A percentile compares a stretch with the other conserved stretches of the same genome.
Conservation (phyloP, 2,797 vertebrate species). For the Dendrocincla tyrannina region DNA sequence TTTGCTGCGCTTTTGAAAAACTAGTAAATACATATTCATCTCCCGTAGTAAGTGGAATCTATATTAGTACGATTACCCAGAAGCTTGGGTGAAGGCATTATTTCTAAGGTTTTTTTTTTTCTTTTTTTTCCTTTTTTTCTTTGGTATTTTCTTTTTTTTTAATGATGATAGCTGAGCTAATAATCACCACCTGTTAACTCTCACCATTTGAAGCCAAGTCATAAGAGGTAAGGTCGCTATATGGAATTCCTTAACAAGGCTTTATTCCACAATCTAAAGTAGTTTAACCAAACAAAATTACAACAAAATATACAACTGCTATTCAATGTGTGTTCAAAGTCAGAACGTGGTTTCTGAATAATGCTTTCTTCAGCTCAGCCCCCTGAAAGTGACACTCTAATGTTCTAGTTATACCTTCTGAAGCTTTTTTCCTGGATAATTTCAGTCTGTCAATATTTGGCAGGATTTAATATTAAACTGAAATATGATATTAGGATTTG, state of each 20-base stretch:
- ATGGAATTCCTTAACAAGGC: not conserved
- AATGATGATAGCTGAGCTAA: not conserved
- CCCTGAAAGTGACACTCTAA: not conserved
- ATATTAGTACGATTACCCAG: not conserved
- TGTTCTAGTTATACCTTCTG: not conserved
- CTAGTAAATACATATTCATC: conserved; percentile 40
- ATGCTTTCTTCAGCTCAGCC: not conserved
- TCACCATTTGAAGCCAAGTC: not conserved
- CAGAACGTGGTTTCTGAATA: not conserved
- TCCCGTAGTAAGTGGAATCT: conserved; percentile 13
- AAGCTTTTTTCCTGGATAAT: not conserved
- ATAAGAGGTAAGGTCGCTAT: not conserved
- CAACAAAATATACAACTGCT: not conserved
- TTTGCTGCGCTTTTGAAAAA: conserved; percentile 56
- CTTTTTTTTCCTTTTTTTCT: too few relatives aligned
- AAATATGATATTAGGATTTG: not conserved
- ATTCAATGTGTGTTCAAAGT: not conserved
- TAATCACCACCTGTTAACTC: not conserved
- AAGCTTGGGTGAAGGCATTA: not conserved
- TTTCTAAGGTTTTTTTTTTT: not conserved
- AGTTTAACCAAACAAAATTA: not conserved
- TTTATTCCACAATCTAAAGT: not conserved
- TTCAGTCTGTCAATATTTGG: not conserved
- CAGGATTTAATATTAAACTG: not conserved
- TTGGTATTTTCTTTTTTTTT: too few relatives aligned